Base-by-base conservation (phyloP, 2,113 vertebrate species). In the Syngnathus scovelli region DNA sequence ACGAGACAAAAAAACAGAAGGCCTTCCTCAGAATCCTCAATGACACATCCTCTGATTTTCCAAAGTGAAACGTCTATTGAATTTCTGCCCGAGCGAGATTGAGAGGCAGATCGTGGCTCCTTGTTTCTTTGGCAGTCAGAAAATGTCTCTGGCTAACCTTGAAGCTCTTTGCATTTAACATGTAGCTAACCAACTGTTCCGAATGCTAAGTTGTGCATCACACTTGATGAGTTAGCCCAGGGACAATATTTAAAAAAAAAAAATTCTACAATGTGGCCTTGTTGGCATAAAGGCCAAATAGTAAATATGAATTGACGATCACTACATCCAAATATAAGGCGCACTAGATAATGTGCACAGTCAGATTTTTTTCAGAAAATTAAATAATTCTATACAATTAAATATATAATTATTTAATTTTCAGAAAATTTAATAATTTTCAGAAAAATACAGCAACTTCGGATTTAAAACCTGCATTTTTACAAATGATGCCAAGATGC, bases 11-110 rank as follows among this genome's bases (percentile, higher is more conserved):
- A 83, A 87, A 91, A n/a, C n/a, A 92, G 86, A 90, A 92, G 85
- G 80, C 82, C 81, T 91, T 90, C 83, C 86, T 93, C 89, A 84
- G 85, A 92, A 91, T 90, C 83, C 86, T 93, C 89, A 84, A 86
- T 92, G 92, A 92, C 90, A 91, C 90, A 88, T 90, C 78, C 86
- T 87, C 89, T 89, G 91, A 91, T 89, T 92, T 90, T 88, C 79
- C 86, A 87, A 93, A 83, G 83, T 86, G 90, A 90, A 87, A 91
- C 82, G 90, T 87, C 89, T 87, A 84, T 89, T 90, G 85, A 87
- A 90, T 82, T 89, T 70, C 78, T 77, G 79, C 86, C 77, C 79
- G 73, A 55, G 81, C 66, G 85, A 81, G 72, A 89, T 81, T 76
- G 64, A 90, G 75, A 84, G 79, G 77, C 78, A 83, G 84, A 84